Evolutionary conservation across 2,797 vertebrate genomes (phyloP).

Genomic region (Bradypus variegatus): DNA sequence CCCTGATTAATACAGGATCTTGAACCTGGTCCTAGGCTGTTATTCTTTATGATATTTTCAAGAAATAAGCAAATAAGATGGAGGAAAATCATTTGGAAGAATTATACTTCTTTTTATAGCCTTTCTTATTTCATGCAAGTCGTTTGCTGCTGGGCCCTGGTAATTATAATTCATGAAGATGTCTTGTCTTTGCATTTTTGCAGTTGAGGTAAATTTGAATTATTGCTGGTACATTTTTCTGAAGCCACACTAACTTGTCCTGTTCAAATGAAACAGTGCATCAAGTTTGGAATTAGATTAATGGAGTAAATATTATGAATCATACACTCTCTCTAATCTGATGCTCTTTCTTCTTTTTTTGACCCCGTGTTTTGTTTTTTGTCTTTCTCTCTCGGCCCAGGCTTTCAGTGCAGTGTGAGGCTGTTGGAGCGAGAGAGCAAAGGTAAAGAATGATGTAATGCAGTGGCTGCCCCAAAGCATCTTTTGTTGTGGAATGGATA

Average conservation of each 20-base stretch:
- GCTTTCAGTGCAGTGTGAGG: constrained; percentile 58
- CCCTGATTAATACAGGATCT: background rate
- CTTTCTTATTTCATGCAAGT: background rate
- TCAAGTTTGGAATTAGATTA: constrained; percentile 55
- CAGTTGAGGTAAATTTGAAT: background rate
- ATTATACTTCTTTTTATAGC: background rate
- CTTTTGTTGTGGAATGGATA: constrained; percentile 75
- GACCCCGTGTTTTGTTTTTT: constrained; percentile 43
- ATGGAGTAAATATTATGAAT: constrained; percentile 62
- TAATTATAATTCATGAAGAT: constrained; percentile 2
- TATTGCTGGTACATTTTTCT: background rate
- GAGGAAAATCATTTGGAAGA: constrained; percentile 28
- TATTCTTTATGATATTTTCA: background rate
- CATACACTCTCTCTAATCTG: constrained; percentile 20
- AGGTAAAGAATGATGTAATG: constrained; percentile 78
- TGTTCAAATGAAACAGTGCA: constrained; percentile 37
- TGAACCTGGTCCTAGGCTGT: background rate
- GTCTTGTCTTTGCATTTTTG: background rate
- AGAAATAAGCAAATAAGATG: constrained; percentile 18
- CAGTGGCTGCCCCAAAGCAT: constrained; percentile 70
- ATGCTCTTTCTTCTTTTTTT: constrained; percentile 47
- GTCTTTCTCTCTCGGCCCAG: constrained; percentile 56
- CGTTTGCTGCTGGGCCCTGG: background rate
- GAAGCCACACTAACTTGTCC: background rate
- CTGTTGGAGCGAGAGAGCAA: constrained; percentile 68